Conservation (phyloP, 2,797 vertebrate genomes). For the Babyrousa celebensis region DNA sequence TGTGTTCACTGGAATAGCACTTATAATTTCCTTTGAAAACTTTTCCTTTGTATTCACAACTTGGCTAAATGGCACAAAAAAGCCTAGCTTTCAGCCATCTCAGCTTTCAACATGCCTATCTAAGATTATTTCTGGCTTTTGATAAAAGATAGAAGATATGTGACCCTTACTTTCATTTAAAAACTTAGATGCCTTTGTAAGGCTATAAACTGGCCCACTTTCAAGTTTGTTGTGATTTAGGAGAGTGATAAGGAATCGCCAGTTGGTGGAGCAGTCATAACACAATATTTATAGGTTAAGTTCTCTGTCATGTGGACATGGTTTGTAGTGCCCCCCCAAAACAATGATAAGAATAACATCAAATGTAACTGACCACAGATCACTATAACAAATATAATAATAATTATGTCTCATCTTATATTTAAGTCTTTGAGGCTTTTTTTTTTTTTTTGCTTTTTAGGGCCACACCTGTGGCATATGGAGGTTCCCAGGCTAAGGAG, state of each 20-base stretch:
- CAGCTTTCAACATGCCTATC: background rate
- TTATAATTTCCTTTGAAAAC: background rate
- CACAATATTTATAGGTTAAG: background rate
- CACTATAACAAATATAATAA: background rate
- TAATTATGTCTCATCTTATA: too few relatives aligned
- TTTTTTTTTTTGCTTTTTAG: too few relatives aligned
- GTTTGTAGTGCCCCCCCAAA: background rate
- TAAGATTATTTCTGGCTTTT: background rate
- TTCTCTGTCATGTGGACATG: background rate
- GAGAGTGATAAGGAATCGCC: background rate
- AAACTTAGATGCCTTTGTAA: background rate
- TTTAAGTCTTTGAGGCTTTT: too few relatives aligned
- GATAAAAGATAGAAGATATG: background rate
- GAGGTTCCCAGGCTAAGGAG: too few relatives aligned
- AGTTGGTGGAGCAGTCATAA: background rate
- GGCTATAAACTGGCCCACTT: background rate
- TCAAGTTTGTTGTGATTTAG: background rate
- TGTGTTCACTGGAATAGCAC: background rate
- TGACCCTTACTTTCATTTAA: background rate
- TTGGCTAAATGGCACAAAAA: background rate
- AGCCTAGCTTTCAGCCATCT: background rate
- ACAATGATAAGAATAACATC: background rate
- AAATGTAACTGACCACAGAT: background rate
- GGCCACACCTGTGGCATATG: too few relatives aligned
- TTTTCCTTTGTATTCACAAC: background rate